Percentiles rank a stretch among this genome's conserved stretches.
These are phyloP conservation scores for Gerris buenoi DNA, from an alignment of 1,140 invertebrate genomes.

Conservation along the genomic window DNA sequence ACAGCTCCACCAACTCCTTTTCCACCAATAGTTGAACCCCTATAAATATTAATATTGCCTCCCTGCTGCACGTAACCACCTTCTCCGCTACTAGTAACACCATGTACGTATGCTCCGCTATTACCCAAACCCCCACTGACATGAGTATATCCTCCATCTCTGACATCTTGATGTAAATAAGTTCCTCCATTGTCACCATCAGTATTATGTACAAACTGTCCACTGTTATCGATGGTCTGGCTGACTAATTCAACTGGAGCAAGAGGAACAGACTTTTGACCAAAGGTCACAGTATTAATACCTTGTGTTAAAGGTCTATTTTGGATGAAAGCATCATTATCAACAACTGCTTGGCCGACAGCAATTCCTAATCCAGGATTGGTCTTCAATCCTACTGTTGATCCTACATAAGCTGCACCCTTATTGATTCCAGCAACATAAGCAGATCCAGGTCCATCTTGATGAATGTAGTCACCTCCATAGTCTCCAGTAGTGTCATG, in stretches of 20 bases:
- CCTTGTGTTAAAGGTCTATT: constrained; percentile 24
- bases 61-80: constrained; percentile 24
- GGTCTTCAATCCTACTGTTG: background rate
- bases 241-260: no score
- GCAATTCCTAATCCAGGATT: background rate
- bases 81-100: constrained; percentile 19
- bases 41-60: background rate
- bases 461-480: constrained; percentile 26
- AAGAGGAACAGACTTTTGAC: background rate
- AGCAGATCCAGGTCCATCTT: background rate
- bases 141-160: background rate
- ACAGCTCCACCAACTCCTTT: background rate
- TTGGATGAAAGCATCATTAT: constrained; percentile 19
- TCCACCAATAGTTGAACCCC: background rate
- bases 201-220: constrained; percentile 26
- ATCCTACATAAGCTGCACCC: background rate
- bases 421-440: background rate
- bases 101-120: constrained; percentile 29
- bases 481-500: constrained; percentile 22
- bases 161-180: constrained; percentile 23
- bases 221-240: constrained; percentile 19
- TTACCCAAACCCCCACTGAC: constrained; percentile 9
- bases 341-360: constrained; percentile 16
- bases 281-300: background rate
- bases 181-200: constrained; percentile 24